phyloP scores from a whole-genome alignment of 2,888 invertebrate genomes.

The Leptinotarsa peninsularis region DNA sequence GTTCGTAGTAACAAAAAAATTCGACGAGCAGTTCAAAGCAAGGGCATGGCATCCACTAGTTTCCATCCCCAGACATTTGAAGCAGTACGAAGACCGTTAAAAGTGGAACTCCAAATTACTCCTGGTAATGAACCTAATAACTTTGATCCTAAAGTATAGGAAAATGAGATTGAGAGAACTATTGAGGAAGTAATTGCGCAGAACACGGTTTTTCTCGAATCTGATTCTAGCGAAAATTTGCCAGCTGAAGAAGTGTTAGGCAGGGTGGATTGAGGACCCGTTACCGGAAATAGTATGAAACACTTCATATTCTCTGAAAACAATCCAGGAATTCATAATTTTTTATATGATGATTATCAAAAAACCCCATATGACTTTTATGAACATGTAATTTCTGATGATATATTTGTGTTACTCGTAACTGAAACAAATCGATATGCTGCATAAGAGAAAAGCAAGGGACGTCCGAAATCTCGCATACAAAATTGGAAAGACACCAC shows the following conservation, averaged over 20 bases:
- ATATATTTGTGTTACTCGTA: conserved; percentile 18
- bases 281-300: background rate
- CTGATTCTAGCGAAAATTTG: background rate
- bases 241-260: background rate
- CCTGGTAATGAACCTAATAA: background rate
- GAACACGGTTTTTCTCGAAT: background rate
- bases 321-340: background rate
- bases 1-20: background rate
- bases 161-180: background rate
- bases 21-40: background rate
- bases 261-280: background rate
- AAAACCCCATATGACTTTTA: conserved; percentile 25
- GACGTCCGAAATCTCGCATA: conserved; percentile 16
- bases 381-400: conserved; percentile 25
- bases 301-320: background rate
- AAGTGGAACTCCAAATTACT: background rate
- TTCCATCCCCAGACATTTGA: background rate
- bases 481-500: conserved; percentile 34
- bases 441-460: conserved; percentile 19
- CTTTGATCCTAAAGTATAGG: background rate
- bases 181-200: background rate
- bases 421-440: conserved; percentile 40
- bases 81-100: background rate
- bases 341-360: background rate
- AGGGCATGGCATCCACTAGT: background rate